Evolutionary conservation across 1,140 invertebrate species (phyloP), one percentile per base, ranked within the genome.

Genomic region (Neodiprion pinetum): DNA sequence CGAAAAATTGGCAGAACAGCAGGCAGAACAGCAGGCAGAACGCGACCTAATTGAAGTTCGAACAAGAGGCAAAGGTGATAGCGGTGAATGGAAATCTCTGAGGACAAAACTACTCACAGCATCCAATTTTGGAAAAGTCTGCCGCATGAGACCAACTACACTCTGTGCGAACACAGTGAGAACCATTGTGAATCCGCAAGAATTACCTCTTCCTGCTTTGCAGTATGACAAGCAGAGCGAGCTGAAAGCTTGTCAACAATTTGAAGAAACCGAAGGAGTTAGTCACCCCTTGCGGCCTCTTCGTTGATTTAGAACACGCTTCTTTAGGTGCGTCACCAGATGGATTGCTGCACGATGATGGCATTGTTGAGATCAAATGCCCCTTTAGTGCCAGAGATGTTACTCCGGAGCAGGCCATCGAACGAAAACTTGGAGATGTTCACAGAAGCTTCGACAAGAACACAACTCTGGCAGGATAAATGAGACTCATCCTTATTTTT

Each of bases 271-370:
- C 53, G 49, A 76, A 17, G 72, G 75, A 47, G 75, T 79, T 40
- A 72, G 79, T 86, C 10, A 69, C 77, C 67, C 71, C 76, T 65
- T 85, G 84, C 75, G 86, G 87, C 9, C 78, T 90, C 3, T 86
- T 85, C 74, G 80, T 89, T 65, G 81, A 84, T 75, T 21, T 71
- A 10, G 76, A 86, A 48, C 40, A 78, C 2, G 77, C 77, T 10
- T 82, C 75, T 73, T 75, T 89, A 23, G 87, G 75, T 53, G 86
- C 84, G 11, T 80, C 81, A 1, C 87, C 87, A 23, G 87, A 89
- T 83, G 87, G 88, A 21, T 67, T 89, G 1, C 76, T 87, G 47
- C 81, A 78, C 12, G 68, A 83, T 48, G 81, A 86, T 76, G 80
- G 81, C 1, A 67, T 84, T 17, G 67, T 87, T 1, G 85, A 87